Conservation (phyloP, 92 coral and sea anemone genomes). For the Zoanthus sociatus region DNA sequence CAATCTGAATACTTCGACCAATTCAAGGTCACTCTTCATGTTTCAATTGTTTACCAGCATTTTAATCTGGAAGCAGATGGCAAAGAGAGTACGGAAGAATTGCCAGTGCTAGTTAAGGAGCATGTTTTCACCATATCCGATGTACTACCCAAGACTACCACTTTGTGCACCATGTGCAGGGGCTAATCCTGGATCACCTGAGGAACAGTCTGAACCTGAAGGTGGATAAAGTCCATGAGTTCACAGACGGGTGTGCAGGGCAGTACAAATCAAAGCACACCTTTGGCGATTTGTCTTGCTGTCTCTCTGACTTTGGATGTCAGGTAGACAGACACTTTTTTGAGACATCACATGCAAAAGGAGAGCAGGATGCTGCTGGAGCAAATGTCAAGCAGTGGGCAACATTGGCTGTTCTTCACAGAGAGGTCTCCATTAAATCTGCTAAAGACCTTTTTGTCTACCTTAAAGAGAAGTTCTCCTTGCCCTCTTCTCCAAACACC, state of each 20-base stretch:
- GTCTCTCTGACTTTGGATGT: neutral
- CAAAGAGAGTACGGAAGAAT: neutral
- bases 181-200: too few relatives aligned
- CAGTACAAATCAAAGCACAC: slow-evolving; percentile 12
- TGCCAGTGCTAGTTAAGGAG: too few relatives aligned
- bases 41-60: neutral
- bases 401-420: neutral
- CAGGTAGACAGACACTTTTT: neutral
- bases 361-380: slow-evolving; percentile 6
- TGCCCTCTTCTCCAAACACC: too few relatives aligned
- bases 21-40: neutral
- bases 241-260: neutral
- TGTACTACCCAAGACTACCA: too few relatives aligned
- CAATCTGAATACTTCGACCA: neutral
- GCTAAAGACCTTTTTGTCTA: neutral
- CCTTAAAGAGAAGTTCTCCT: too few relatives aligned
- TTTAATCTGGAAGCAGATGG: neutral
- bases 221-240: too few relatives aligned
- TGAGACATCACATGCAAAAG: neutral
- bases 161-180: too few relatives aligned
- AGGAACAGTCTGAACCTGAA: too few relatives aligned
- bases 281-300: neutral
- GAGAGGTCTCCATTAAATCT: neutral
- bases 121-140: too few relatives aligned
- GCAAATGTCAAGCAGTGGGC: neutral